Evolutionary conservation across 2,113 vertebrate species (phyloP), one percentile per base, ranked within the genome.

Genomic region (Corythornis vintsioides): DNA sequence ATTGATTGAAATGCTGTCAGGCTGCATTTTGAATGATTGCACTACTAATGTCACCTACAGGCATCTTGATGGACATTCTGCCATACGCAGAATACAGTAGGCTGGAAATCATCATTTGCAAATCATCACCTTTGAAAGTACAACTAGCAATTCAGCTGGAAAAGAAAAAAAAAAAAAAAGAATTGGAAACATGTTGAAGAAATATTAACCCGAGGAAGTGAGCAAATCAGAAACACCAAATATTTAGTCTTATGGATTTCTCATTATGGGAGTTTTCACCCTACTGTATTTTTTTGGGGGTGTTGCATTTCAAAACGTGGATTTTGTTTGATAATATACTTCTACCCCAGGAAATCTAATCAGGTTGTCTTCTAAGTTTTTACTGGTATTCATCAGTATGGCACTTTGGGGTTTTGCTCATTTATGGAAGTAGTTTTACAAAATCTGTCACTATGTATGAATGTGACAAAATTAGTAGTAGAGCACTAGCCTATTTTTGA

Each of bases 1-100:
- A 89, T 73, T 97, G 96, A 97, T 75, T 97, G 96, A 97, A 93
- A 95, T 67, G 91, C 92, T 96, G 96, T 96, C 96, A 97, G 86
- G 86, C 87, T 94, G 89, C 77, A 87, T 95, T 92, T 95, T 91
- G 93, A 97, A 88, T 50, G 83, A 96, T 69, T 93, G 86, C 89
- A 66, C 92, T 91, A 81, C 91, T 95, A 96, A 97, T 88, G 91
- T 95, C 95, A 96, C 79, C 89, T 95, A 82, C 86, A 94, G 95
- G 85, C 83, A 91, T 89, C 83, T 87, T 95, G 96, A 97, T 87
- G 93, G 95, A 96, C 95, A 93, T 95, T 92, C 87, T 94, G 73
- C 87, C 72, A 63, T 92, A 93, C 80, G 70, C 1, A 88, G 80
- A 93, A 88, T 83, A 94, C 86, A 91, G 84, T 88, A 93, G 93